These are phyloP conservation scores for Porites divaricata DNA, from an alignment of 92 coral and sea anemone species.

Conservation along the genomic window DNA sequence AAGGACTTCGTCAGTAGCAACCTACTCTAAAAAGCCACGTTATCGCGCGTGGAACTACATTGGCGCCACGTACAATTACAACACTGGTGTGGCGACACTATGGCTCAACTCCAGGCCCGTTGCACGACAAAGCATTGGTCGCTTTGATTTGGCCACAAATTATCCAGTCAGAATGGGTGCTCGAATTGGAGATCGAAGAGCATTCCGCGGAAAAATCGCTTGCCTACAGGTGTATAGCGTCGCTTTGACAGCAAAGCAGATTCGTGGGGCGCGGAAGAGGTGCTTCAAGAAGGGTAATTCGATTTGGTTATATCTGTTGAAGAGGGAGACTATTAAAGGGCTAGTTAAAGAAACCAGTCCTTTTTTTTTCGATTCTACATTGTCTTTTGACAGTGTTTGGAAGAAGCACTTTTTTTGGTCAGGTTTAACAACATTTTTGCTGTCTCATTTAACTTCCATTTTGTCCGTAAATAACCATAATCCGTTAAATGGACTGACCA, in stretches of 20 bases:
- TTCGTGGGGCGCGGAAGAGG: constrained; percentile 54
- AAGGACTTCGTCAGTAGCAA: constrained; percentile 57
- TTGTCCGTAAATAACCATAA: not conserved
- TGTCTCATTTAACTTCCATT: not conserved
- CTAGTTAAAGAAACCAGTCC: no score
- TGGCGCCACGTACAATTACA: constrained; percentile 73
- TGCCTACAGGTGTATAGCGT: constrained; percentile 73
- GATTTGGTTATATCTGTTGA: not conserved
- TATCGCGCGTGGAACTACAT: constrained; percentile 87
- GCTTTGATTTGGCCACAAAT: constrained; percentile 72
- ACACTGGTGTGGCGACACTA: constrained; percentile 65
- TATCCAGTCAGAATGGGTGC: constrained; percentile 78
- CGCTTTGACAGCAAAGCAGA: constrained; percentile 61
- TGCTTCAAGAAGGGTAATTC: constrained; percentile 64
- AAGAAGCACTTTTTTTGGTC: no score
- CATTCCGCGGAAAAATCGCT: constrained; percentile 71
- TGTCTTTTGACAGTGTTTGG: no score
- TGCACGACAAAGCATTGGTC: constrained; percentile 58
- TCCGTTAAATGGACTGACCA: not conserved
- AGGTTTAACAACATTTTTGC: no score
- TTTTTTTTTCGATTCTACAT: no score
- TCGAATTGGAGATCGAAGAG: constrained; percentile 60
- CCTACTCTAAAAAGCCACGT: constrained; percentile 58
- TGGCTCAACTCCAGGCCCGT: constrained; percentile 69
- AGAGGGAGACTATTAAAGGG: no score